phyloP scores from a whole-genome alignment of 37 sponge, comb jelly and placozoan species.

The Agelas oroides region DNA sequence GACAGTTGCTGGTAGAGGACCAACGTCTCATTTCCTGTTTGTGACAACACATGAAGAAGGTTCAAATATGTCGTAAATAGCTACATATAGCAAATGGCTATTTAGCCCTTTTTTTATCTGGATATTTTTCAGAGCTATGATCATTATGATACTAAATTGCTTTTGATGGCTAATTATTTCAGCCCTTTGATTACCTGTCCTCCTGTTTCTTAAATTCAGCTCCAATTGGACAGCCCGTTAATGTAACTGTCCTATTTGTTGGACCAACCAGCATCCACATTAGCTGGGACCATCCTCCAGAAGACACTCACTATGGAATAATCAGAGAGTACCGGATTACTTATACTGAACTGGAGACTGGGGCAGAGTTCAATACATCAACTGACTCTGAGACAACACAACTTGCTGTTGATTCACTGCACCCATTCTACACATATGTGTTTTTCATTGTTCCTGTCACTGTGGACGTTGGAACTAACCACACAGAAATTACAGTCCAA shows the following conservation, averaged over 20 bases:
- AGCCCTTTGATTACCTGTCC: no score
- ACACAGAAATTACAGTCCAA: not conserved
- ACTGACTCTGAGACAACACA: not conserved
- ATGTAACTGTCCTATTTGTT: not conserved
- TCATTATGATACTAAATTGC: no score
- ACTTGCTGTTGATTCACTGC: not conserved
- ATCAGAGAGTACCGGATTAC: constrained; percentile 24
- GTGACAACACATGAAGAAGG: constrained; percentile 32
- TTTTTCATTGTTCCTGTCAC: not conserved
- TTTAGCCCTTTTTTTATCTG: no score
- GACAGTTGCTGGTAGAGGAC: constrained; percentile 29
- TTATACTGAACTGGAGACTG: constrained; percentile 21
- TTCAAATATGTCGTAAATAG: not conserved
- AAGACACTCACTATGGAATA: constrained; percentile 7
- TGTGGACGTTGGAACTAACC: constrained; percentile 11
- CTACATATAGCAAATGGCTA: no score
- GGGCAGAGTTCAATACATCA: not conserved
- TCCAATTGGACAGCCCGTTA: constrained; percentile 40
- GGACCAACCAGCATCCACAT: constrained; percentile 14
- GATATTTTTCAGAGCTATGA: no score
- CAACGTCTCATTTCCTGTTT: not conserved
- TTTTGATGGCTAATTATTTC: no score
- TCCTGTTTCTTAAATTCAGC: constrained; percentile 8
- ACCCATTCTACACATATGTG: not conserved
- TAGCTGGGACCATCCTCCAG: constrained; percentile 21